Evolutionary conservation across 1,140 invertebrate genomes (phyloP), one percentile per base, ranked within the genome.

Genomic region (Papilio glaucus): DNA sequence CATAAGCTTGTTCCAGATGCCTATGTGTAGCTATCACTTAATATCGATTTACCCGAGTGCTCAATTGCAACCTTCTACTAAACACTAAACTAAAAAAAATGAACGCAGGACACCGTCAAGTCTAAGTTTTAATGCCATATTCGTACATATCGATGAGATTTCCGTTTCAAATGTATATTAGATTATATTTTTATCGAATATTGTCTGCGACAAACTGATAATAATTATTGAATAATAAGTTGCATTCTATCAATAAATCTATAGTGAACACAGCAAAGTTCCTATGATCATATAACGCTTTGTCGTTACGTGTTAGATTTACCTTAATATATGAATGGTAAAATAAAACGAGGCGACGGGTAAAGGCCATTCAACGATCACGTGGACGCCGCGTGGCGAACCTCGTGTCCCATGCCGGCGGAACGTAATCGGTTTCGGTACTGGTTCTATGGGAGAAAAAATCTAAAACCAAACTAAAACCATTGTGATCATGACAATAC

Each of bases 261-360:
- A n/a, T n/a, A n/a, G n/a, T n/a, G n/a, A n/a, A 33, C 29, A 33
- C 29, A 3, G 6, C 29, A 33, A 6, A 33, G 2, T 33, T 33
- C 29, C 2, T 33, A 33, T 33, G 2, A 33, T 33, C 29, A 6
- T 33, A 33, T 33, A 33, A 33, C 18, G 21, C 49, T 24, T 24
- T 24, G 49, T 21, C 45, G 18, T 57, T 57, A 24, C 49, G 49
- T 57, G 18, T 57, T 24, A 24, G 21, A 21, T 57, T n/a, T 57
- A 57, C 49, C 49, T 37, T 62, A 62, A 62, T 62, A 15, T 62
- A 33, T 6, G 60, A n/a, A 37, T 29, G 60, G 33, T 29, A 29
- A 37, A 62, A 62, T 37, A 62, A 62, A 62, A 37, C 60, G 13
- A n/a, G 13, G 12, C 57, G 57, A 13, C 33, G 60, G 60, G 60